A percentile compares a stretch with the other conserved stretches of the same genome.
Evolutionary conservation across 92 coral and sea anemone genomes (phyloP).

Genomic region (Paramuricea clavata): DNA sequence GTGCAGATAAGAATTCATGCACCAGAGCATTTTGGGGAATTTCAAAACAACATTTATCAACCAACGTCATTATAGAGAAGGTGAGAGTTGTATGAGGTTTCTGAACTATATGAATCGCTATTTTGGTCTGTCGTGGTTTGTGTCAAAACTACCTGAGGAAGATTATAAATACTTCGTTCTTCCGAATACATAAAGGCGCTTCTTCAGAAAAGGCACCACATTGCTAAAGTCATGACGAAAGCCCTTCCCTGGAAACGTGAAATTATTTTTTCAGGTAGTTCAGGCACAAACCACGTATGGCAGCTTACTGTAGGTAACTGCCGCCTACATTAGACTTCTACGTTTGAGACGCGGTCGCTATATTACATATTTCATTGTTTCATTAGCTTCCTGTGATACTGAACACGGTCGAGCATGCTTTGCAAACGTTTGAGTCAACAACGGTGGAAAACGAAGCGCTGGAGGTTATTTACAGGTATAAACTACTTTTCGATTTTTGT

Average conservation of each 20-base stretch:
- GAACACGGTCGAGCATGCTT: conserved; percentile 73
- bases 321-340: too few relatives aligned
- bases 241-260: too few relatives aligned
- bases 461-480: conserved; percentile 91
- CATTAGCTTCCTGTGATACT: conserved; percentile 74
- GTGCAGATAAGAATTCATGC: conserved; percentile 84
- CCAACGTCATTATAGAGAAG: conserved; percentile 56
- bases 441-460: conserved; percentile 95
- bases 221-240: too few relatives aligned
- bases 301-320: too few relatives aligned
- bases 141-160: background rate
- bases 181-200: too few relatives aligned
- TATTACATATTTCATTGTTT: background rate
- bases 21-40: conserved; percentile 96
- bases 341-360: background rate
- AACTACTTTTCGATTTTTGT: too few relatives aligned
- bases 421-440: conserved; percentile 76
- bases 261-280: too few relatives aligned
- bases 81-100: conserved; percentile 43
- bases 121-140: background rate
- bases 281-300: too few relatives aligned
- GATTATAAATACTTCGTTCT: too few relatives aligned
- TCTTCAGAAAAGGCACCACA: too few relatives aligned
- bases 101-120: background rate
- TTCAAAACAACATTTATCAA: conserved; percentile 87